These are phyloP conservation scores for Xenentodon cancila DNA, from an alignment of 2,797 vertebrate genomes.

Conservation along the genomic window DNA sequence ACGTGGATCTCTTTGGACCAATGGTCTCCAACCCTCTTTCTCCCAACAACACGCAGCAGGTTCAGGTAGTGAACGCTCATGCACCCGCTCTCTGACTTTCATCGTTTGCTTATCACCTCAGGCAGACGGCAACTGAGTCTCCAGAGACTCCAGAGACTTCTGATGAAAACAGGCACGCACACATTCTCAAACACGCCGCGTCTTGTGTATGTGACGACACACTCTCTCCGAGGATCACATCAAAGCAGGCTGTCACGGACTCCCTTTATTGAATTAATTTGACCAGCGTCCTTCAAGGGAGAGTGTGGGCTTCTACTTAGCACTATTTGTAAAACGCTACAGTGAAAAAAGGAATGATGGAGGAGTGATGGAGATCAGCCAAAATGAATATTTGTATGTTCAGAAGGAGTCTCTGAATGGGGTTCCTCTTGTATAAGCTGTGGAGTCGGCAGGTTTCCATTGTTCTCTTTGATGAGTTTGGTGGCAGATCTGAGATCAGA, in stretches of 20 bases:
- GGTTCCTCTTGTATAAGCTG: too few species aligned
- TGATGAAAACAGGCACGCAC: constrained; percentile 26
- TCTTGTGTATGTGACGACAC: constrained; percentile 22
- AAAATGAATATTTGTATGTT: neutral
- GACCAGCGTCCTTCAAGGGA: constrained; percentile 49
- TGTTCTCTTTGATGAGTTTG: too few species aligned
- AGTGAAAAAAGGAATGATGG: constrained; percentile 2
- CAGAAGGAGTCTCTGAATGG: too few species aligned
- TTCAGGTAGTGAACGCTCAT: constrained; percentile 56
- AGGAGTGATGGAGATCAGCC: neutral
- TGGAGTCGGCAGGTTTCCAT: too few species aligned
- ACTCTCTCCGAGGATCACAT: constrained; percentile 49
- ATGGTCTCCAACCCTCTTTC: constrained; percentile 98
- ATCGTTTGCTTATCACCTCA: constrained; percentile 63
- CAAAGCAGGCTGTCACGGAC: constrained; percentile 35
- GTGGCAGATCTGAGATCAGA: too few species aligned
- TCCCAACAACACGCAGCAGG: constrained; percentile 73
- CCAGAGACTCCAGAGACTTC: constrained; percentile 22
- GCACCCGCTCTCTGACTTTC: constrained; percentile 37
- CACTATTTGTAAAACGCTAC: neutral
- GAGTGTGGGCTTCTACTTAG: constrained; percentile 11
- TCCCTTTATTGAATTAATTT: constrained; percentile 48
- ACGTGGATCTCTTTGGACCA: constrained; percentile 96
- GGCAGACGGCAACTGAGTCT: constrained; percentile 52
- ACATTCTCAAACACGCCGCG: constrained; percentile 12